These are phyloP conservation scores for Ptychodera flava DNA, from an alignment of 35 echinoderm and acorn worm genomes.

Conservation along the genomic window DNA sequence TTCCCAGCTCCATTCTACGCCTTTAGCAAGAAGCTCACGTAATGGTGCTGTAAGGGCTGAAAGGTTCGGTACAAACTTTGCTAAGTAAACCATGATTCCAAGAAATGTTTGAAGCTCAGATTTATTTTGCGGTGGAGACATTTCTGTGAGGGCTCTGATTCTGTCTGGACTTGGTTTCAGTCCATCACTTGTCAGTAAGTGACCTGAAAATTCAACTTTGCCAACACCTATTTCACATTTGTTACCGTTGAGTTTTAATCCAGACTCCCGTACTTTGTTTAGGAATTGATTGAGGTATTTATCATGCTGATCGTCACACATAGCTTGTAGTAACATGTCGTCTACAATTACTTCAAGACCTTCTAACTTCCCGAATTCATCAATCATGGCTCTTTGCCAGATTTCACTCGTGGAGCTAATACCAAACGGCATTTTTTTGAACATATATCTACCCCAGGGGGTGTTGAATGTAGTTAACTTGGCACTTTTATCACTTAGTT, in stretches of 20 bases:
- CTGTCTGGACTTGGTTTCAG: not conserved
- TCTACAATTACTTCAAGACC: not conserved
- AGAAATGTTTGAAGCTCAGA: conserved; percentile 37
- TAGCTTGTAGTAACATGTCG: not conserved
- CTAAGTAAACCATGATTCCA: conserved; percentile 51
- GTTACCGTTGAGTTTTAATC: not conserved
- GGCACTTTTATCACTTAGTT: not conserved
- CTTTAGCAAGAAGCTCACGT: conserved; percentile 33
- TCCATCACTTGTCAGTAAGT: conserved; percentile 13
- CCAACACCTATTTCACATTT: not conserved
- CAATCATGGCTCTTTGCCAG: conserved; percentile 3
- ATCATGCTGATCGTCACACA: not conserved
- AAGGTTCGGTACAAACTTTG: conserved; percentile 54
- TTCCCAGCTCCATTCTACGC: conserved; percentile 21
- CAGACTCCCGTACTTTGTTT: not conserved
- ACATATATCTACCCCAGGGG: conserved; percentile 3
- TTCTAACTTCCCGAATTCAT: not conserved
- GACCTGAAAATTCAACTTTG: not conserved
- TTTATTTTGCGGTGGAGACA: conserved; percentile 20
- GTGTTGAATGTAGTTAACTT: conserved; percentile 3
- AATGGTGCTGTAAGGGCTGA: conserved; percentile 34
- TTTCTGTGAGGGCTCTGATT: conserved; percentile 11
- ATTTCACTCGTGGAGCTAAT: conserved; percentile 12
- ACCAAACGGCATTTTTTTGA: conserved; percentile 24
- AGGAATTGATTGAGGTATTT: not conserved